Conservation (phyloP, 2,888 invertebrate species). For the Tortricodes alternella region DNA sequence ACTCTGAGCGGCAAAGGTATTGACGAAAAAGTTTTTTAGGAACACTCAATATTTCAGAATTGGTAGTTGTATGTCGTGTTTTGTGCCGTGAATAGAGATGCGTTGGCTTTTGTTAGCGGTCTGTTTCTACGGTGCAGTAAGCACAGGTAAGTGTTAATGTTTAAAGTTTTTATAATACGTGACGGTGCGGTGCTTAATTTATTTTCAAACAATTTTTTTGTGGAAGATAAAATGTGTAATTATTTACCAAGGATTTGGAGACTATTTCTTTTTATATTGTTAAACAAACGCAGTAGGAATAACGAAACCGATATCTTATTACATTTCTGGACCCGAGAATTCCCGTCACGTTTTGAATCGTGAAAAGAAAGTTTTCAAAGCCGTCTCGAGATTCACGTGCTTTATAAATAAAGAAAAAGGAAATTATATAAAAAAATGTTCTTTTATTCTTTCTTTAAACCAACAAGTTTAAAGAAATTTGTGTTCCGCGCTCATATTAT, state of each 20-base stretch:
- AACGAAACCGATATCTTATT: conserved; percentile 24
- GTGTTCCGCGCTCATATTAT: too few relatives aligned
- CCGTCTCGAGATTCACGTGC: conserved; percentile 18
- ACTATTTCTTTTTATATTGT: neutral
- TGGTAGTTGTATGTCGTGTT: conserved; percentile 48
- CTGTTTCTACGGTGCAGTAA: conserved; percentile 50
- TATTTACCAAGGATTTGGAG: neutral
- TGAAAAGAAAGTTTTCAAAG: conserved; percentile 40
- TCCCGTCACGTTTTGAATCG: conserved; percentile 48
- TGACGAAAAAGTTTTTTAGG: conserved; percentile 34
- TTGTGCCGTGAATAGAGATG: conserved; percentile 56
- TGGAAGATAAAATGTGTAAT: too few relatives aligned
- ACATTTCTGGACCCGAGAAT: conserved; percentile 33
- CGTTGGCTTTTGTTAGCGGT: conserved; percentile 56
- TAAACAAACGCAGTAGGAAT: neutral
- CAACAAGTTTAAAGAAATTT: too few relatives aligned
- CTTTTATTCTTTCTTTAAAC: neutral
- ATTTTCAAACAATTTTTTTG: conserved; percentile 10
- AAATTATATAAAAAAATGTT: conserved; percentile 5
- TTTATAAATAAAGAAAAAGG: conserved; percentile 11
- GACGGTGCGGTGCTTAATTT: neutral
- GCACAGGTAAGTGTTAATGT: conserved; percentile 61
- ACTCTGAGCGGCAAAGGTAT: neutral
- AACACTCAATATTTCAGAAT: conserved; percentile 27
- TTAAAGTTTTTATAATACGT: conserved; percentile 2